A percentile compares a stretch with the other conserved stretches of the same genome.
phyloP scores from a whole-genome alignment of 2,888 invertebrate species.

The Heliconius charithonia region DNA sequence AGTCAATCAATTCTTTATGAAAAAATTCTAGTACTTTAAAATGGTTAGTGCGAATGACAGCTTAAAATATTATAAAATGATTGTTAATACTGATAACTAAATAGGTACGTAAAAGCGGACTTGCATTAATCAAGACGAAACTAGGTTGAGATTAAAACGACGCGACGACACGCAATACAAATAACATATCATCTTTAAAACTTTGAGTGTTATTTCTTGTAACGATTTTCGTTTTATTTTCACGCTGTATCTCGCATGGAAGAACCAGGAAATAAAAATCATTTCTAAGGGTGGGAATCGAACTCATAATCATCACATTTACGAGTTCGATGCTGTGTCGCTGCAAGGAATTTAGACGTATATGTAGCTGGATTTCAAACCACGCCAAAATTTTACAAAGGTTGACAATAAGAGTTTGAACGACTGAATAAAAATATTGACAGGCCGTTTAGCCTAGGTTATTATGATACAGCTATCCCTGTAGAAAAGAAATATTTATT shows the following conservation, averaged over 20 bases:
- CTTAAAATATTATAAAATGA: not conserved
- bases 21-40: too few relatives aligned
- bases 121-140: not conserved
- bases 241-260: too few relatives aligned
- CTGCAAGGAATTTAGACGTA: not conserved
- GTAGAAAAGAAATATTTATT: too few relatives aligned
- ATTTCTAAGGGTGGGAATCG: not conserved
- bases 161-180: not conserved
- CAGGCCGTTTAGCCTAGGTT: not conserved
- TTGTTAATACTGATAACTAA: not conserved
- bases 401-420: not conserved
- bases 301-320: not conserved
- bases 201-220: not conserved
- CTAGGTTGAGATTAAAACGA: slow-evolving; percentile 6
- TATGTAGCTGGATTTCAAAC: not conserved
- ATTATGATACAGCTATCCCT: too few relatives aligned
- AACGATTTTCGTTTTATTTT: not conserved
- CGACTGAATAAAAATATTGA: not conserved
- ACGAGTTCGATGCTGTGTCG: not conserved
- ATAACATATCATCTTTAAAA: not conserved
- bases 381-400: not conserved
- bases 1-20: too few relatives aligned
- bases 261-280: not conserved
- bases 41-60: too few relatives aligned
- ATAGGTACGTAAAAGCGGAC: not conserved